Base-by-base conservation (phyloP, 2,888 invertebrate species). In the Tetheella fluctuosa region DNA sequence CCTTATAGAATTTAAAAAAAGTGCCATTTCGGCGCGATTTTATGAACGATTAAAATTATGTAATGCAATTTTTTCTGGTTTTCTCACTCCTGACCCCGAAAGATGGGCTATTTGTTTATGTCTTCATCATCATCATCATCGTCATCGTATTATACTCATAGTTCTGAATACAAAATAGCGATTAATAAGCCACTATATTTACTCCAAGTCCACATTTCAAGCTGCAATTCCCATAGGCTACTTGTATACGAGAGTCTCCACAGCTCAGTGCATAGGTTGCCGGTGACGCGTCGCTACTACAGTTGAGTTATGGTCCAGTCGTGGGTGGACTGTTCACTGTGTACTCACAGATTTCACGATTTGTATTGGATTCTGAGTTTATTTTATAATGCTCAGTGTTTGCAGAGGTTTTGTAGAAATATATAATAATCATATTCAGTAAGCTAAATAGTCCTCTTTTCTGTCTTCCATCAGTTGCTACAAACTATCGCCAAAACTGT, bases 241-340 rank as follows among this genome's bases (percentile, higher is more conserved):
- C 20, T 48, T 48, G 20, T 48, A 48, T 7, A 20, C n/a, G 48
- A 48, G 48, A 48, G 48, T 0, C 48, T 48, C n/a, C 10, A 3
- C 20, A 20, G 48, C 48, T 48, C 48, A 20, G 48, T 20, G 48
- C 20, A 48, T 48, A 48, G 48, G 48, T 48, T 48, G 48, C 20
- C 48, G 17, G 20, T 48, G 48, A 48, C 48, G 39, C n/a, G 48
- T 48, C 48, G n/a, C 48, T 20, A 10, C 48, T 48, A 48, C 48
- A 48, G 8, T 48, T 48, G 48, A 48, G 48, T 48, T 48, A 48
- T 48, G 48, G 20, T 0, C 42, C 20, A 20, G 48, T n/a, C n/a
- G n/a, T 39, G 42, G 6, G 48, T 48, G 17, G n/a, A 48, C 48
- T 42, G 15, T 17, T 1, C 37, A 37, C 15, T 20, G 48, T 17